Base-by-base conservation (phyloP, 2,888 invertebrate genomes). In the Aphodius granarius region DNA sequence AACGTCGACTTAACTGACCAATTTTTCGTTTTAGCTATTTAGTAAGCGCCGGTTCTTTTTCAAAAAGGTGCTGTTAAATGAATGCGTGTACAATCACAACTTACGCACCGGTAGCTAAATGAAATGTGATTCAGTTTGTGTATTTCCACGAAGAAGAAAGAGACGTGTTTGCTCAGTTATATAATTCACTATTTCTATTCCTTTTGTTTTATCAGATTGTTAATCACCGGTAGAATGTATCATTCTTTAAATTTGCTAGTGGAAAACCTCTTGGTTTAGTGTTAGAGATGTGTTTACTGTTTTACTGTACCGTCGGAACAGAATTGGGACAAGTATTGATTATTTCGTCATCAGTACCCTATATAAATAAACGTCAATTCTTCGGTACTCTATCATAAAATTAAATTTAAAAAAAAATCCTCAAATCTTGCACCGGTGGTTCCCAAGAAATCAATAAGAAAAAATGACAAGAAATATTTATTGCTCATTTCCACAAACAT, bases 1-100 rank as follows among this genome's bases (percentile, higher is more conserved):
- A 76, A 81, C 81, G 79, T 80, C 80, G 81, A 79, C 79, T 81
- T 81, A 80, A 83, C 82, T 82, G 83, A 81, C 79, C 80, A 80
- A 81, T 82, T 83, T 83, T 79, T 79, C 79, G 79, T 78, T 76
- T 79, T 75, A 74, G 66, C 74, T 74, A 72, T 68, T 75, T 75
- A 73, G 66, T 68, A 74, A 64, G 20, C 72, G 43, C 71, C 17
- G 21, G 20, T 70, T 43, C 70, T 76, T 76, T 73, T 75, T 65
- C 62, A 64, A 71, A n/a, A n/a, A n/a, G n/a, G 73, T 75, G 71
- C 23, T 23, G 62, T 71, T 76, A 63, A 76, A 76, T 76, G 23
- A 73, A 71, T 43, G 2, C 13, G n/a, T 43, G 43, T 6, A 43
- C 4, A 43, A 9, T 66, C 20, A 13, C 13, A 20, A 19, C n/a